Evolutionary conservation across 2,888 invertebrate species (phyloP), one percentile per base, ranked within the genome.

Genomic region (Dasysyrphus tricinctus): DNA sequence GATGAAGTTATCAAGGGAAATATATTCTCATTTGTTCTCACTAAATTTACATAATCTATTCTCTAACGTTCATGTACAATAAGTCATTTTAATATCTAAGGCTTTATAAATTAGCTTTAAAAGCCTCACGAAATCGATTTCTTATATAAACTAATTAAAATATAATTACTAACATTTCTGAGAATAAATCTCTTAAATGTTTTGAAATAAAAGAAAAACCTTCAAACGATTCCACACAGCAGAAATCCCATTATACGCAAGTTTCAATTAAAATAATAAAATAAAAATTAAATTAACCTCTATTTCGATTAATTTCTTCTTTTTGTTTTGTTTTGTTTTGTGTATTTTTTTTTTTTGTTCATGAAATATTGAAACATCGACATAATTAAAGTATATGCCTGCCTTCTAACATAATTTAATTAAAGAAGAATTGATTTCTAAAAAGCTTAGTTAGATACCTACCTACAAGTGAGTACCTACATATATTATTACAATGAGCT

Each of bases 351-450:
- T 8, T 49, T 29, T 54, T 47, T n/a, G n/a, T 39, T 8, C 7
- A 54, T 54, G 7, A n/a, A 54, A n/a, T 19, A 19, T 12, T 2
- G 24, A 9, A 57, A 32, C 67, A 51, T 39, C 2, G 37, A 51
- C 39, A 39, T 24, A 39, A 32, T 32, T 6, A 1, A 1, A 32
- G 32, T 32, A 32, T 3, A 37, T 69, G 37, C 19, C 24, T 54
- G 51, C 44, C 44, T 47, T 51, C 44, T 19, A 61, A 67, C 54
- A 47, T 81, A 76, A 81, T 70, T 76, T 32, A 76, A 81, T 81
- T 81, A 81, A 63, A 56, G 51, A 37, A 70, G 75, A 81, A 81
- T 81, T 81, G 80, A 81, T 81, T 81, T 75, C 63, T 9, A 76
- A 76, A 76, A 76, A 81, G 61, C 54, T 65, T 34, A 32, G 3